These are phyloP conservation scores for Vombatus ursinus DNA, from an alignment of 2,113 vertebrate genomes.

Conservation along the genomic window DNA sequence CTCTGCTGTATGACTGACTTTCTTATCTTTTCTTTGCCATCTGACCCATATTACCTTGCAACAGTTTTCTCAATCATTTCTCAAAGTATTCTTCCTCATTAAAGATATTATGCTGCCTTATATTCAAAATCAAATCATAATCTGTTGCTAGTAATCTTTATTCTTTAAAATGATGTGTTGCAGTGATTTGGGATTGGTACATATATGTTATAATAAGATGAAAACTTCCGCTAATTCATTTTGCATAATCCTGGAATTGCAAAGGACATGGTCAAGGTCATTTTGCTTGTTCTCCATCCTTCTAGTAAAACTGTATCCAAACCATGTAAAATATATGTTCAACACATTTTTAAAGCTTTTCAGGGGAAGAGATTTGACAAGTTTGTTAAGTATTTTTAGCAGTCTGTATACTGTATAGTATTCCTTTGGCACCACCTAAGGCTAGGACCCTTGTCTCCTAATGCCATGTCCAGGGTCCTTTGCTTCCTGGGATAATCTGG, in stretches of 20 bases:
- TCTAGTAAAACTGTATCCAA: background rate
- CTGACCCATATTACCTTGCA: background rate
- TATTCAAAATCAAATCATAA: background rate
- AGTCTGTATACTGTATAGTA: background rate
- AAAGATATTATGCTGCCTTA: slow-evolving; percentile 46
- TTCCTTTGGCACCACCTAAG: background rate
- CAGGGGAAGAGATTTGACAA: background rate
- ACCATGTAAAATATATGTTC: background rate
- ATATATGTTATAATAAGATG: background rate
- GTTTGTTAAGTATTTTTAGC: background rate
- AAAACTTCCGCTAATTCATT: background rate
- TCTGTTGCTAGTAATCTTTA: background rate
- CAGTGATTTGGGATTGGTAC: background rate
- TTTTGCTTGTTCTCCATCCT: background rate
- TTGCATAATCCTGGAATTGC: background rate
- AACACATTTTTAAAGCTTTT: background rate
- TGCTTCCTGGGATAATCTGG: background rate
- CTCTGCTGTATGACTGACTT: background rate
- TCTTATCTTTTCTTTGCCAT: slow-evolving; percentile 26
- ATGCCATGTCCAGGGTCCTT: background rate
- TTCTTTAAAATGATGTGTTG: background rate
- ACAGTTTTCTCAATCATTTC: slow-evolving; percentile 60
- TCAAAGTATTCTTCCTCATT: slow-evolving; percentile 43
- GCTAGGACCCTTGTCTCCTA: background rate
- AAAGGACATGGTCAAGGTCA: background rate